Percentiles rank a stretch among this genome's conserved stretches.
Evolutionary conservation across 2,113 vertebrate species (phyloP).

Genomic region (Cebidichthys violaceus): DNA sequence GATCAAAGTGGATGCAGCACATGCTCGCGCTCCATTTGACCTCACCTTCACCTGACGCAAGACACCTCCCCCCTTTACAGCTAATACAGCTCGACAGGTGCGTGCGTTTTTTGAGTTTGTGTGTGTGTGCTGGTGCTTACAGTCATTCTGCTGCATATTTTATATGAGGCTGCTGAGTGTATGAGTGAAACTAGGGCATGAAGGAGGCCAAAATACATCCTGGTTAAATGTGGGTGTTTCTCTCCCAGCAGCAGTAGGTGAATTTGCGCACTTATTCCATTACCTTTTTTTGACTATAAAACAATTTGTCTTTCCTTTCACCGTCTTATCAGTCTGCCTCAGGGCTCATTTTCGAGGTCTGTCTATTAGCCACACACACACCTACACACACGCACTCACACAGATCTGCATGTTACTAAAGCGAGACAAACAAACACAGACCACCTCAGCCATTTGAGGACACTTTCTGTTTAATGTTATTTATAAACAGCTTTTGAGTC

Average conservation of each 20-base stretch:
- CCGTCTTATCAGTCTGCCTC: conserved; percentile 60
- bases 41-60: conserved; percentile 67
- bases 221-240: conserved; percentile 54
- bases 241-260: conserved; percentile 45
- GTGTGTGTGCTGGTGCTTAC: conserved; percentile 22
- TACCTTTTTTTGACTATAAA: conserved; percentile 38
- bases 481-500: conserved; percentile 84
- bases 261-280: conserved; percentile 53
- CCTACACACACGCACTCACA: conserved; percentile 18
- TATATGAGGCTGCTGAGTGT: conserved; percentile 57
- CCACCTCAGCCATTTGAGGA: conserved; percentile 77
- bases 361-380: conserved; percentile 53
- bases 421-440: conserved; percentile 58
- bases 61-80: conserved; percentile 33
- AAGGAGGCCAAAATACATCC: conserved; percentile 62
- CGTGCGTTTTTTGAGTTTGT: conserved; percentile 25
- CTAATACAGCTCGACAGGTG: conserved; percentile 63
- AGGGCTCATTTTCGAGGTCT: conserved; percentile 61
- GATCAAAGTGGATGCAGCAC: conserved; percentile 29
- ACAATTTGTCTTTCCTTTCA: conserved; percentile 56
- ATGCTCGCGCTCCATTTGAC: conserved; percentile 24
- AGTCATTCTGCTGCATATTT: conserved; percentile 74
- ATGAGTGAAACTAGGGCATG: conserved; percentile 70
- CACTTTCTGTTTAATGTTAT: conserved; percentile 85
- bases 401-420: conserved; percentile 52